phyloP scores from a whole-genome alignment of 2,888 invertebrate species.

The Smittia aterrima region DNA sequence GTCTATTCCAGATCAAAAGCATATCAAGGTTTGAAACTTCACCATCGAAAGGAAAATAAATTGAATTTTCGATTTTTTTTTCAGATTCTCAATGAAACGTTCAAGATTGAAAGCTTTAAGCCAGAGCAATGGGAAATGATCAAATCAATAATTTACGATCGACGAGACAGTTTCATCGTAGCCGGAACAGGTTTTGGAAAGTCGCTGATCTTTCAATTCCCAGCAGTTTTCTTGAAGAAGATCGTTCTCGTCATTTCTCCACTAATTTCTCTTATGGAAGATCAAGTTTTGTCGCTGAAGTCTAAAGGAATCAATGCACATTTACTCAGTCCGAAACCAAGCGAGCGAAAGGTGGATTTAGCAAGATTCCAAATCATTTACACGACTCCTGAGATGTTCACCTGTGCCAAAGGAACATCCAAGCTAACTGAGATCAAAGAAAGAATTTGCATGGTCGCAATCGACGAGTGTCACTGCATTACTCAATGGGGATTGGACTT shows the following conservation, averaged over 20 bases:
- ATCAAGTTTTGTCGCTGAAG: slow-evolving; percentile 63
- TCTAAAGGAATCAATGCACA: slow-evolving; percentile 58
- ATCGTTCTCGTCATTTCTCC: slow-evolving; percentile 66
- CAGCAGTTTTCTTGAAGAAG: slow-evolving; percentile 59
- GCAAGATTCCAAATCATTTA: slow-evolving; percentile 49
- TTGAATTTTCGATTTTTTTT: too few relatives aligned
- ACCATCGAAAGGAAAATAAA: too few relatives aligned
- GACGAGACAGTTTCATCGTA: slow-evolving; percentile 75
- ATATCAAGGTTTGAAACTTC: too few relatives aligned
- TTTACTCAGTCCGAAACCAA: slow-evolving; percentile 60
- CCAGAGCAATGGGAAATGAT: neutral
- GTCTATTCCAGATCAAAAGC: too few relatives aligned
- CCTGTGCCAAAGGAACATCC: slow-evolving; percentile 45
- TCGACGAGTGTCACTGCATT: slow-evolving; percentile 76
- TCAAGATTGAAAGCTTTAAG: neutral
- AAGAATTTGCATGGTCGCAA: slow-evolving; percentile 60
- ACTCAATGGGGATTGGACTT: slow-evolving; percentile 77
- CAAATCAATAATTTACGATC: slow-evolving; percentile 45
- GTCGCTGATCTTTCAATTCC: slow-evolving; percentile 68
- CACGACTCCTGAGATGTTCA: slow-evolving; percentile 56
- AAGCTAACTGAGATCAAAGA: slow-evolving; percentile 43
- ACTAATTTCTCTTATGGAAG: slow-evolving; percentile 70
- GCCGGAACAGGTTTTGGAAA: slow-evolving; percentile 91
- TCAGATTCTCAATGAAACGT: neutral
- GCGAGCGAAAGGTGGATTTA: slow-evolving; percentile 44